A percentile compares a stretch with the other conserved stretches of the same genome.
phyloP scores from a whole-genome alignment of 2,888 invertebrate genomes.

The Sericinus montela region DNA sequence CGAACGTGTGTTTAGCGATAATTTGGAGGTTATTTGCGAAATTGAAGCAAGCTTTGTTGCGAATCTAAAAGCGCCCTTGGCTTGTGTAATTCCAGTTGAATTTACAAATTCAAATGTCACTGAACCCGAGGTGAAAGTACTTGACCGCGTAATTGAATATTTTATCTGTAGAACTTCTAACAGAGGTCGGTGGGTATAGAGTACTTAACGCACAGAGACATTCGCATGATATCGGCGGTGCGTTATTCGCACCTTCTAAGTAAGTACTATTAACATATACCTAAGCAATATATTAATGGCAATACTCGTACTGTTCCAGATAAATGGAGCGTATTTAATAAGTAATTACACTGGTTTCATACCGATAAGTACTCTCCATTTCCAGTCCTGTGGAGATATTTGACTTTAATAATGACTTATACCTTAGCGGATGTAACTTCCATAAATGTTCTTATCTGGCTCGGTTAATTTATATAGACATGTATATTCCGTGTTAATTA shows the following conservation, averaged over 20 bases:
- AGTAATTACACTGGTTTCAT: constrained; percentile 10
- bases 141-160: constrained; percentile 54
- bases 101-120: constrained; percentile 40
- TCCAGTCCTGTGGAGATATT: constrained; percentile 15
- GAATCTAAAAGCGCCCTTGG: constrained; percentile 19
- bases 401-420: constrained; percentile 19
- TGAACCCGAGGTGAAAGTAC: constrained; percentile 52
- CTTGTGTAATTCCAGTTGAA: constrained; percentile 29
- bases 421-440: constrained; percentile 8
- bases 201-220: constrained; percentile 5
- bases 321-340: constrained; percentile 10
- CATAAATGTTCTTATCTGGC: constrained; percentile 11
- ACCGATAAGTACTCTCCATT: constrained; percentile 10
- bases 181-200: constrained; percentile 18
- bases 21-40: constrained; percentile 52
- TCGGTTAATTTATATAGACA: constrained; percentile 14
- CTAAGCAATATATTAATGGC: no score
- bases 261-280: constrained; percentile 4
- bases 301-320: constrained; percentile 6
- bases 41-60: constrained; percentile 33
- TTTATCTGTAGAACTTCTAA: constrained; percentile 36
- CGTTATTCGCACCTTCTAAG: not conserved
- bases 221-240: not conserved
- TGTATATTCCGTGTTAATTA: constrained; percentile 6
- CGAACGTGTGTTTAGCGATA: constrained; percentile 57